A percentile compares a stretch with the other conserved stretches of the same genome.
phyloP scores from a whole-genome alignment of 2,113 vertebrate species.

The Gallinago undulata region DNA sequence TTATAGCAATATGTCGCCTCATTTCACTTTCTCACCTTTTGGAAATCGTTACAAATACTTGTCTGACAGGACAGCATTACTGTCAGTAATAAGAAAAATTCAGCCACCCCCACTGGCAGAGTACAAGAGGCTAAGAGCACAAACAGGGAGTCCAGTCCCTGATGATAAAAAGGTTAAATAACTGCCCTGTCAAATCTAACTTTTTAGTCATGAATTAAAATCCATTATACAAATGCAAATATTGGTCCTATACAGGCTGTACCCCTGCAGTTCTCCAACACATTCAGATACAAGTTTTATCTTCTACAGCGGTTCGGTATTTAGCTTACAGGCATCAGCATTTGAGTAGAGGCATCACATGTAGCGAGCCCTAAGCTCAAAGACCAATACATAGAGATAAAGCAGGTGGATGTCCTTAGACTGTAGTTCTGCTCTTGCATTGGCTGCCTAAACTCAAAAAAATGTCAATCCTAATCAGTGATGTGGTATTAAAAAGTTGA shows the following conservation, averaged over 20 bases:
- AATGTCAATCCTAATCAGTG: neutral
- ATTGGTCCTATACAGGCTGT: accelerated
- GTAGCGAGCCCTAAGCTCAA: neutral
- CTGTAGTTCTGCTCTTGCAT: neutral
- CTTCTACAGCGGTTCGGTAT: neutral
- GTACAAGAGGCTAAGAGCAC: neutral
- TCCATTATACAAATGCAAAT: neutral
- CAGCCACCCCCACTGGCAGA: neutral
- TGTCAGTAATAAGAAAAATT: neutral
- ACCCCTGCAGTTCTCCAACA: neutral
- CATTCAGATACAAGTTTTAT: accelerated
- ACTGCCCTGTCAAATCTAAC: neutral
- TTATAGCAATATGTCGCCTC: neutral
- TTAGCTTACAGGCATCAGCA: neutral
- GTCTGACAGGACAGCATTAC: neutral
- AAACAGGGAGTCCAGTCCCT: neutral
- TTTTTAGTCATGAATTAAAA: neutral
- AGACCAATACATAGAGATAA: neutral
- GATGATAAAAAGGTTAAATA: neutral
- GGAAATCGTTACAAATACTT: neutral
- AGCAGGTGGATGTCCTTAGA: neutral
- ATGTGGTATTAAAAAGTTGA: neutral
- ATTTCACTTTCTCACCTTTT: neutral
- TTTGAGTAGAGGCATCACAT: neutral
- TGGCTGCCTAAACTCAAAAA: neutral